phyloP scores from a whole-genome alignment of 2,797 vertebrate genomes.

The Staurois parvus region DNA sequence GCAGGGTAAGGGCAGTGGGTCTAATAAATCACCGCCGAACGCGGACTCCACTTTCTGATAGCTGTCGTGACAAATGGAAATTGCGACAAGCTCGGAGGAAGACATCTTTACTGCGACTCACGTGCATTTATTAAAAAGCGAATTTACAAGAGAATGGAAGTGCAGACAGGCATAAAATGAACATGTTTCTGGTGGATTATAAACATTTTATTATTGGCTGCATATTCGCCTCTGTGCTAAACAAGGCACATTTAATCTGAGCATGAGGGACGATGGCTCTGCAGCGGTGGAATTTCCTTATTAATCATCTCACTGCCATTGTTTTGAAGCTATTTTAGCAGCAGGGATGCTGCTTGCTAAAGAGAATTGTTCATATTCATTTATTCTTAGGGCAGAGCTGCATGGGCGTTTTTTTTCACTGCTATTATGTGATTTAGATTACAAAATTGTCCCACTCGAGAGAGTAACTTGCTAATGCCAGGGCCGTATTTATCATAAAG shows the following conservation, averaged over 20 bases:
- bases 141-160: constrained; percentile 23
- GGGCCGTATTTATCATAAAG: too few relatives aligned
- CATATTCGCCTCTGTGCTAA: constrained; percentile 11
- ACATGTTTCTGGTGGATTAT: constrained; percentile 26
- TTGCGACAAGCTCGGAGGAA: neutral
- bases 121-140: constrained; percentile 22
- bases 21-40: constrained; percentile 47
- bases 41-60: constrained; percentile 6
- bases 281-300: neutral
- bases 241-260: constrained; percentile 29
- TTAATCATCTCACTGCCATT: neutral
- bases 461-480: too few relatives aligned
- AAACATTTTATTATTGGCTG: constrained; percentile 30
- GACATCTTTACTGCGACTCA: constrained; percentile 35
- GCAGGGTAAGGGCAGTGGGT: neutral
- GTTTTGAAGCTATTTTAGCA: neutral
- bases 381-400: neutral
- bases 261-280: neutral
- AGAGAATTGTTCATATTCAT: neutral
- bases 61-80: constrained; percentile 40
- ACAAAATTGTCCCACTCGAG: too few relatives aligned
- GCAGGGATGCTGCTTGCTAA: neutral
- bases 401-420: neutral
- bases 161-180: constrained; percentile 33
- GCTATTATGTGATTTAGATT: too few relatives aligned